Conservation (phyloP, 2,113 vertebrate species). For the Zosterops pallidus region DNA sequence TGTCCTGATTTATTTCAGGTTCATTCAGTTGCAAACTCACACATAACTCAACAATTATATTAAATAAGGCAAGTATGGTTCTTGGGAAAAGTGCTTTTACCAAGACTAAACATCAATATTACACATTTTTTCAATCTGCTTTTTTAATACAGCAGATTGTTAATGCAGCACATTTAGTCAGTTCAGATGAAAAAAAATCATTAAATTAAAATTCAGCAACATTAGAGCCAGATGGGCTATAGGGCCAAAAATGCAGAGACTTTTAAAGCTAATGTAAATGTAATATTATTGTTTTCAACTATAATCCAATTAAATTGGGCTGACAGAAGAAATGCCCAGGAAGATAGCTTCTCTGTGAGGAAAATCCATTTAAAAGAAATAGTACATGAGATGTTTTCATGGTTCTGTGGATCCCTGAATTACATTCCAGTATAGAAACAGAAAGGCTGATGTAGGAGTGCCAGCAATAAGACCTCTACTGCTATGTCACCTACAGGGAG, state of each 20-base stretch:
- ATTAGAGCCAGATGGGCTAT: slow-evolving; percentile 34
- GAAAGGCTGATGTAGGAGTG: background rate
- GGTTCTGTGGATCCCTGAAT: background rate
- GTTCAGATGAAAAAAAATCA: slow-evolving; percentile 13
- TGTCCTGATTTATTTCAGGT: background rate
- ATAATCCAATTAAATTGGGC: slow-evolving; percentile 35
- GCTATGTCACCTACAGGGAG: background rate
- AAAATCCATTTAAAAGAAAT: slow-evolving; percentile 55
- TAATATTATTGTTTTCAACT: slow-evolving; percentile 32
- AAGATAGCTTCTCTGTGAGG: background rate
- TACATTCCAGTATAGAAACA: background rate
- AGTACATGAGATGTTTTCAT: background rate
- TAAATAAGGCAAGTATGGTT: background rate
- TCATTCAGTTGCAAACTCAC: background rate
- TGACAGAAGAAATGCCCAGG: slow-evolving; percentile 11
- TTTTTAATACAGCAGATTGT: slow-evolving; percentile 12
- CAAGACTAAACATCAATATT: background rate
- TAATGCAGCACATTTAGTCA: slow-evolving; percentile 17
- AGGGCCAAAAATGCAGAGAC: background rate
- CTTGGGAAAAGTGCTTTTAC: background rate
- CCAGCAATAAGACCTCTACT: background rate
- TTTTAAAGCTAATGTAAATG: slow-evolving; percentile 23
- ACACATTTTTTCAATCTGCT: background rate
- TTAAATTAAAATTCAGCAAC: slow-evolving; percentile 30
- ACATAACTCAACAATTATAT: background rate